Evolutionary conservation across 2,797 vertebrate genomes (phyloP), one percentile per base, ranked within the genome.

Genomic region (Lepus oiostolus): DNA sequence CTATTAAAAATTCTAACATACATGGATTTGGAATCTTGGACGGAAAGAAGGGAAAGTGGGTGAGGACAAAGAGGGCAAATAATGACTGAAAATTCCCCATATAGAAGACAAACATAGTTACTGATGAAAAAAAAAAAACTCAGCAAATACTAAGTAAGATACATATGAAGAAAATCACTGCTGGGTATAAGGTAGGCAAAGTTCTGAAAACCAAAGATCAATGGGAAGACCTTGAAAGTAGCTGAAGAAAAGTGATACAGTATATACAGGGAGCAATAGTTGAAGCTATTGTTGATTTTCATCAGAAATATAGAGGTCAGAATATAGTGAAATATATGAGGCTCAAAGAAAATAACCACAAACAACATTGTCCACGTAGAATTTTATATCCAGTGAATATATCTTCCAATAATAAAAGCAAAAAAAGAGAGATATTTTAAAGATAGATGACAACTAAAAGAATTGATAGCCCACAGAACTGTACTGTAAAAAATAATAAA

Each of bases 271-370:
- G 7, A 50, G 50, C 7, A 63, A 21, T 1, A 86, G 77, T 72
- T 86, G 26, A 82, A 86, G 24, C 89, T 38, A 95, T 28, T 87
- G 47, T 79, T 72, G 42, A 47, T 60, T 86, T 93, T 74, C 63
- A 60, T 81, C 63, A 72, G 76, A 91, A 95, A 93, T 19, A 26
- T 80, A 13, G 67, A 79, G 76, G 6, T 7, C 71, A 92, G 32
- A 79, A 60, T 75, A 52, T 12, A 92, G 28, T 47, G 9, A 38
- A 62, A 87, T 81, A 67, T 60, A 65, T 38, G 71, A 95, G 30
- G 12, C 54, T 75, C 16, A 95, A 72, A 70, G 62, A n/a, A 63
- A 76, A 72, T n/a, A 79, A 85, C 7, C 16, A 81, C 19, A 62
- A 35, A 24, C 50, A 35, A 24, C 50, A 11, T 47, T 70, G 30